Conservation (phyloP, 1,140 invertebrate species). For the Aphelinus atriplicis region DNA sequence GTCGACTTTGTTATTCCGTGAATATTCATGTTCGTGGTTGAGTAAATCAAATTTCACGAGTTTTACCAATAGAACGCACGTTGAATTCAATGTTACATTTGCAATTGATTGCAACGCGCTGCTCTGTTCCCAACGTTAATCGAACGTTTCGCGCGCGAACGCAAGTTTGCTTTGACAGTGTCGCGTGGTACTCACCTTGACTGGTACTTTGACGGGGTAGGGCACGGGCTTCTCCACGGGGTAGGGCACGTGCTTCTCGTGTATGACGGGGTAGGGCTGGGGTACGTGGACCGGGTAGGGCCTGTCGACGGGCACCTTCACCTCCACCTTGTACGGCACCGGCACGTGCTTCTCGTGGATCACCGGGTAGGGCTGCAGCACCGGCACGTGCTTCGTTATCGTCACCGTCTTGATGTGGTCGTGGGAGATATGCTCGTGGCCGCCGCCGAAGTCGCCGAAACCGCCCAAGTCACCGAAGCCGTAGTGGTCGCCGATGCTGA, state of each 20-base stretch:
- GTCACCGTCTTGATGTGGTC: conserved; percentile 62
- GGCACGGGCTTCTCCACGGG: conserved; percentile 66
- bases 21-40: too few species aligned
- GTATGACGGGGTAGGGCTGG: conserved; percentile 70
- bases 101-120: too few species aligned
- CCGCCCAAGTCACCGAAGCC: conserved; percentile 31
- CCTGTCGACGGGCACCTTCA: conserved; percentile 66
- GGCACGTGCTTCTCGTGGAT: conserved; percentile 62
- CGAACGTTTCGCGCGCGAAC: too few species aligned
- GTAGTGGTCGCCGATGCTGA: conserved; percentile 53
- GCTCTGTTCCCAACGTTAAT: too few species aligned
- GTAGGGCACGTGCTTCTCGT: conserved; percentile 69
- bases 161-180: not conserved
- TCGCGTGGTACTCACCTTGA: conserved; percentile 51
- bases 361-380: conserved; percentile 64
- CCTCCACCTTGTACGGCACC: conserved; percentile 61
- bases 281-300: conserved; percentile 68
- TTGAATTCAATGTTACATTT: too few species aligned
- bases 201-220: conserved; percentile 67
- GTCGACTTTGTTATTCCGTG: too few species aligned
- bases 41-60: too few species aligned
- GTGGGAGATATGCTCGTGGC: conserved; percentile 33
- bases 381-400: conserved; percentile 64
- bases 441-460: conserved; percentile 21
- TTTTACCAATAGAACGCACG: too few species aligned